Evolutionary conservation across 2,113 vertebrate species (phyloP), one percentile per base, ranked within the genome.

Genomic region (Carassius auratus): DNA sequence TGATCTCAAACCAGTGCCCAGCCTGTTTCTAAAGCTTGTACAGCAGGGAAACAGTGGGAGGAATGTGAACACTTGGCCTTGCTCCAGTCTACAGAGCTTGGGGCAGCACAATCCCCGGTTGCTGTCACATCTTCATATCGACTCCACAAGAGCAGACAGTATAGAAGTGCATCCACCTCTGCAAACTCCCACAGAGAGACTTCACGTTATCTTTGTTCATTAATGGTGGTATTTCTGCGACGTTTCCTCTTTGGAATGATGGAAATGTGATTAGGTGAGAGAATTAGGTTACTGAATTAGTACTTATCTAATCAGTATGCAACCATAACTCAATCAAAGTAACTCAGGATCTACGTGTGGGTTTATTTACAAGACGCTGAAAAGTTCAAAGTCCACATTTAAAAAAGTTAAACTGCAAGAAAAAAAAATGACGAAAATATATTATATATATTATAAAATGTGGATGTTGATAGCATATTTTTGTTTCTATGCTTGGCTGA

Each of bases 21-120:
- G 85, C 45, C 64, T 17, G 61, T 88, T 86, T 89, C 52, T 84
- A 83, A 55, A 69, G 64, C 80, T 36, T 68, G 45, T 82, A 82
- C 62, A 81, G 85, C 84, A 84, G 69, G 81, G 85, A 90, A 90
- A 88, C 79, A 93, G 91, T 85, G 76, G 84, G 33, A 94, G 92
- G 93, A 95, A 94, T 95, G 92, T 88, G 84, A 91, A 88, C 71
- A 57, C 48, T 89, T 94, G 93, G 93, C 92, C 80, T 85, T 73
- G 78, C 76, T 92, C 93, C 92, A 93, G 82, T 79, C 83, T 85
- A 88, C 86, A 89, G 89, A 89, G 86, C 86, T 84, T 84, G 73
- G 76, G 85, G 89, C 74, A 85, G 66, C 84, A 90, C 62, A 88
- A 74, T 69, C 66, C 30, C 78, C 79, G 73, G 88, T 87, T 87